phyloP scores from a whole-genome alignment of 2,797 vertebrate species.

The Glyptemys insculpta region DNA sequence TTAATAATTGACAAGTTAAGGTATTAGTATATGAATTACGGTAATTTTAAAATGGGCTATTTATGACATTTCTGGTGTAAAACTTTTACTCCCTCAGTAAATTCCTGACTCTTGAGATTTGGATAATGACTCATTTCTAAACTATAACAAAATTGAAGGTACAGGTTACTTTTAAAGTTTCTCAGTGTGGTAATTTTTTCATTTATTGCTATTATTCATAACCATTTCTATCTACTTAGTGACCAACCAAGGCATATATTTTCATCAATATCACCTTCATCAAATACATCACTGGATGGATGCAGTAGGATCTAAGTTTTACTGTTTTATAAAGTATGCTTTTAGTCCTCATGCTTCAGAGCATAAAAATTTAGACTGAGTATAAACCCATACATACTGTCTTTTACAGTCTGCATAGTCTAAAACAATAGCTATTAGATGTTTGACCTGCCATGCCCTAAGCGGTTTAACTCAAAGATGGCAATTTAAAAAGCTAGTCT shows the following conservation, averaged over 20 bases:
- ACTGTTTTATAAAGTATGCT: background rate
- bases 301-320: background rate
- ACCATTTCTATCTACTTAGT: background rate
- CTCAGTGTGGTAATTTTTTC: background rate
- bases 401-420: background rate
- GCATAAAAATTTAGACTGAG: background rate
- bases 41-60: background rate
- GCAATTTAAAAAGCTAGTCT: background rate
- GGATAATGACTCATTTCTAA: background rate
- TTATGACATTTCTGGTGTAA: background rate
- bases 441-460: background rate
- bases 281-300: background rate
- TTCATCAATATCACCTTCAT: background rate
- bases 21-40: background rate
- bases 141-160: background rate
- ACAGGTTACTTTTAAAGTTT: background rate
- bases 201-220: background rate
- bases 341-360: background rate
- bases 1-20: background rate
- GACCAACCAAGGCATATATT: background rate
- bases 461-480: background rate
- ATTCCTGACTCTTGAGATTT: background rate
- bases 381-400: background rate
- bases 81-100: background rate
- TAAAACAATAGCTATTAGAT: background rate